Conservation (phyloP, 2,113 vertebrate species). For the Illadopsis cleaveri region DNA sequence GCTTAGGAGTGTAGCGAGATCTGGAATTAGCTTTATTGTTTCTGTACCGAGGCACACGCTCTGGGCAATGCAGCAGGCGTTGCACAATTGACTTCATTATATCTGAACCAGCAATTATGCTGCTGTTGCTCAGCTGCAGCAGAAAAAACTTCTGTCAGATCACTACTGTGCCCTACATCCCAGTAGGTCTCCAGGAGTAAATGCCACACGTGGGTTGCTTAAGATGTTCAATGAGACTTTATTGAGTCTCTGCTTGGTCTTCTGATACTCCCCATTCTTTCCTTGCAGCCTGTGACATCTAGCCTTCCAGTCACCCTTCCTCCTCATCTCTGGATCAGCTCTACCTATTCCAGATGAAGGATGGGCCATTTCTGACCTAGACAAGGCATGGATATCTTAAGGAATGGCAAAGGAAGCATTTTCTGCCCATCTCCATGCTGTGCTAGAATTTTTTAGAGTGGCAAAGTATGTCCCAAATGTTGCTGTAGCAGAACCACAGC, state of each 20-base stretch:
- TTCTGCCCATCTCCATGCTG: neutral
- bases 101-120: constrained; percentile 45
- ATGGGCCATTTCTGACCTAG: neutral
- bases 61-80: neutral
- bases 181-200: neutral
- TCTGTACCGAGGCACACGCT: neutral
- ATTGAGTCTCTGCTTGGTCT: neutral
- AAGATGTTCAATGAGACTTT: neutral
- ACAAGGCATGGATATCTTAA: neutral
- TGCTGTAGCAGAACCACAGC: neutral
- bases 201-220: neutral
- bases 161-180: neutral
- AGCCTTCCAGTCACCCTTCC: neutral
- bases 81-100: constrained; percentile 45
- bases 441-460: neutral
- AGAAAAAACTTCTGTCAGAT: neutral
- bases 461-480: neutral
- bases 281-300: neutral
- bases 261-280: neutral
- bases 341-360: neutral
- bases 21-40: constrained; percentile 62
- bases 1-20: constrained; percentile 27
- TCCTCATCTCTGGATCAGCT: neutral
- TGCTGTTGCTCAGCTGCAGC: neutral
- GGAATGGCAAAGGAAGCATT: neutral